Evolutionary conservation across 1,140 invertebrate species (phyloP).

Genomic region (Brachystomella parvula): DNA sequence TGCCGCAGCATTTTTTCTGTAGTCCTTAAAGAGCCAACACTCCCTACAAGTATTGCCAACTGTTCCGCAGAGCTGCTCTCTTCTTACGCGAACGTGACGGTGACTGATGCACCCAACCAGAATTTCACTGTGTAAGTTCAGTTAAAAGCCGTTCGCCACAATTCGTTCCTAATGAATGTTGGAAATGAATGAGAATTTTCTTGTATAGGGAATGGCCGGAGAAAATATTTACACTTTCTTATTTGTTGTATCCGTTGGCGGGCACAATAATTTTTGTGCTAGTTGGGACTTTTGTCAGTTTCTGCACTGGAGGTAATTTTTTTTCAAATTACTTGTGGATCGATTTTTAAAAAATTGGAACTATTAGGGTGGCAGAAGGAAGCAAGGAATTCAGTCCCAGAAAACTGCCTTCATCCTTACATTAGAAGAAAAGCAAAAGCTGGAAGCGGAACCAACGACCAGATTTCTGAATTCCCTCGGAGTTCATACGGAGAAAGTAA

Average conservation of each 20-base stretch:
- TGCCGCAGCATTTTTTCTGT: conserved; percentile 11
- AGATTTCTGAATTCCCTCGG: not conserved
- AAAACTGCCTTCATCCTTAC: not conserved
- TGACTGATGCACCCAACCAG: not conserved
- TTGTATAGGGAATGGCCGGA: not conserved
- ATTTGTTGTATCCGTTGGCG: not conserved
- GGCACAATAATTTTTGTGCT: not conserved
- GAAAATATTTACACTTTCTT: conserved; percentile 3
- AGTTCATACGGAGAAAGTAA: not conserved
- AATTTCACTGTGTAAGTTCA: not conserved
- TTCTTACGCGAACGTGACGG: not conserved
- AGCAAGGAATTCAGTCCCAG: not conserved
- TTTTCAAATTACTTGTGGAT: not conserved
- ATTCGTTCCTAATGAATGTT: too few species aligned
- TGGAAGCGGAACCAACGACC: not conserved
- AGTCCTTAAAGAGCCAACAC: conserved; percentile 1
- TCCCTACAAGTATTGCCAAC: conserved; percentile 22
- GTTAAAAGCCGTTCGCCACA: too few species aligned
- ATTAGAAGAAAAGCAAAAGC: not conserved
- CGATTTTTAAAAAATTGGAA: not conserved
- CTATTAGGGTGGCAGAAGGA: not conserved
- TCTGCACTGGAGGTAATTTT: not conserved
- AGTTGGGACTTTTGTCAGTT: not conserved
- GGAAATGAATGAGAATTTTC: not conserved
- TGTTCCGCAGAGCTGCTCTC: not conserved